These are phyloP conservation scores for Salpingus planirostris DNA, from an alignment of 2,888 invertebrate species.

Conservation along the genomic window DNA sequence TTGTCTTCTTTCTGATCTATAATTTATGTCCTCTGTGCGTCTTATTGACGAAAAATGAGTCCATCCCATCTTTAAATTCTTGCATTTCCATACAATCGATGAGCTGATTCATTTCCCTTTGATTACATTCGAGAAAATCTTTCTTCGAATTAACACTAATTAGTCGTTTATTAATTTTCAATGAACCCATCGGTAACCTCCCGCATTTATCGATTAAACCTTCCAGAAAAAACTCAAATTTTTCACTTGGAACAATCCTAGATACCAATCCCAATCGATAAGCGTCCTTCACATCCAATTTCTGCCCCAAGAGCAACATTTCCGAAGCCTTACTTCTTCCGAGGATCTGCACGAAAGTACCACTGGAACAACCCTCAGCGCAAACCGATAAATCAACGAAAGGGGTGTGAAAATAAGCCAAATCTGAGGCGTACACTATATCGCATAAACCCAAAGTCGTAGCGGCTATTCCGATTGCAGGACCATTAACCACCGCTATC, in stretches of 20 bases:
- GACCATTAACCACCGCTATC: conserved; percentile 86
- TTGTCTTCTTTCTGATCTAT: too few relatives aligned
- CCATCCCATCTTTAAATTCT: conserved; percentile 56
- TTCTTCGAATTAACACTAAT: conserved; percentile 52
- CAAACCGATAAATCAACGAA: conserved; percentile 77
- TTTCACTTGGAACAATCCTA: conserved; percentile 59
- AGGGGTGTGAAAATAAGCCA: conserved; percentile 80
- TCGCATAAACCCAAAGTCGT: conserved; percentile 83
- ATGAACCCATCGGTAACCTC: conserved; percentile 48
- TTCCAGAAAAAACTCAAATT: conserved; percentile 47
- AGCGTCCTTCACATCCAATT: conserved; percentile 73
- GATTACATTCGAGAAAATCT: conserved; percentile 56
- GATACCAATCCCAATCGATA: conserved; percentile 68
- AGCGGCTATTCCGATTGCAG: conserved; percentile 83
- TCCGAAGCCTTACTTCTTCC: conserved; percentile 65
- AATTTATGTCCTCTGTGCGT: too few relatives aligned
- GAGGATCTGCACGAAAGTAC: conserved; percentile 74
- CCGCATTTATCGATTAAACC: conserved; percentile 50
- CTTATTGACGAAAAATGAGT: too few relatives aligned
- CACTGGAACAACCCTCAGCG: conserved; percentile 85
- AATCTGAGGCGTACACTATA: conserved; percentile 78
- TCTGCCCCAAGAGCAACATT: conserved; percentile 54
- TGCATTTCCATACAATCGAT: conserved; percentile 54
- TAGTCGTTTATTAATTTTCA: conserved; percentile 63
- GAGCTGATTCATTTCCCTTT: conserved; percentile 59